phyloP scores from a whole-genome alignment of 1,140 invertebrate genomes.

The Medauroidea extradentata region DNA sequence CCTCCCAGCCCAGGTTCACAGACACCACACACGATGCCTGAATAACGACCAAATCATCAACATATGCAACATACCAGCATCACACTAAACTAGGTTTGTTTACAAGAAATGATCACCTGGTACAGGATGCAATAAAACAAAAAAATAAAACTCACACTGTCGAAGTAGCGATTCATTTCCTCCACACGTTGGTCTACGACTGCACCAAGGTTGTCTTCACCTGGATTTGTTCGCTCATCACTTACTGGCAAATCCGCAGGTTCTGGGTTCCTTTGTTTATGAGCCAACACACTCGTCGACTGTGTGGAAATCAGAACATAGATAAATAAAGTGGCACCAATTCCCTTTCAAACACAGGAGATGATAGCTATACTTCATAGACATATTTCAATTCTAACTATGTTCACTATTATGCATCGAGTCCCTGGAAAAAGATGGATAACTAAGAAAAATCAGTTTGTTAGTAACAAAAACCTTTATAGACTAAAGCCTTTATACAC shows the following conservation, averaged over 20 bases:
- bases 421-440: no score
- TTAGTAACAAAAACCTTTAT: no score
- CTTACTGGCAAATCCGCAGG: conserved; percentile 58
- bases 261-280: conserved; percentile 57
- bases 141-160: conserved; percentile 51
- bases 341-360: no score
- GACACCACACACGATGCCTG: conserved; percentile 78
- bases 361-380: no score
- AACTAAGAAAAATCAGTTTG: no score
- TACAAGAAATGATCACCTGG: neutral
- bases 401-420: no score
- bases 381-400: no score
- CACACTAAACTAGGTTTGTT: neutral
- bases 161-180: conserved; percentile 66
- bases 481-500: no score
- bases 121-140: neutral
- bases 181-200: conserved; percentile 65
- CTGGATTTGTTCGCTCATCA: conserved; percentile 50
- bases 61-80: neutral
- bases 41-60: no score
- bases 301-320: no score
- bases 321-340: no score
- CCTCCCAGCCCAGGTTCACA: conserved; percentile 86
- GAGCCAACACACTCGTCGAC: conserved; percentile 76
- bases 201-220: conserved; percentile 55